Evolutionary conservation across 2,797 vertebrate genomes (phyloP).

Genomic region (Darevskia mixta): DNA sequence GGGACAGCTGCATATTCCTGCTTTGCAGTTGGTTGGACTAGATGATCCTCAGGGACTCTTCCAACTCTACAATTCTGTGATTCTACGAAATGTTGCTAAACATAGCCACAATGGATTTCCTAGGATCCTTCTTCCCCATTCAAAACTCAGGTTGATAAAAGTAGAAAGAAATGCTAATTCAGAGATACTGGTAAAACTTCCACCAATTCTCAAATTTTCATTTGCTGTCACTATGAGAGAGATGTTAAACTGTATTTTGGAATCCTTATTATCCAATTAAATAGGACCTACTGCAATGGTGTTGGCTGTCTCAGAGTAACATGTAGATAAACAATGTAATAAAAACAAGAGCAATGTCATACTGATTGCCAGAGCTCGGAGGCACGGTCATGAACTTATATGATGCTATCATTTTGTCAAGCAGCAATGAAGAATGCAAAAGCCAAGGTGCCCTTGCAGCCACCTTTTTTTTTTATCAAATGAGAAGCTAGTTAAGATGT

Average conservation of each 20-base stretch:
- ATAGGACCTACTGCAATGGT: not conserved
- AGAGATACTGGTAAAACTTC: not conserved
- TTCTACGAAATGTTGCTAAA: not conserved
- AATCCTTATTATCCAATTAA: not conserved
- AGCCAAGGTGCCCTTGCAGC: conserved; percentile 10
- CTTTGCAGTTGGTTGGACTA: no score
- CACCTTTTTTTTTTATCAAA: not conserved
- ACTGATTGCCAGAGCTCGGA: not conserved
- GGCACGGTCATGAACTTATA: not conserved
- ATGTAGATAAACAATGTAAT: not conserved
- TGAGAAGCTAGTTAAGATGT: not conserved
- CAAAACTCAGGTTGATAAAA: not conserved
- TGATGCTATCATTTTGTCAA: not conserved
- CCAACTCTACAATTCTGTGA: no score
- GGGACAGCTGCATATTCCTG: no score
- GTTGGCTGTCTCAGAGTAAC: not conserved
- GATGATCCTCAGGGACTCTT: no score
- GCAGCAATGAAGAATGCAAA: conserved; percentile 1
- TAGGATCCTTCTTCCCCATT: not conserved
- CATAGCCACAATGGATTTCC: not conserved
- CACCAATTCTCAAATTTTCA: not conserved
- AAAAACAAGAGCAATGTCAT: not conserved
- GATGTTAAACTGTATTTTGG: not conserved
- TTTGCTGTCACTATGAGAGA: not conserved
- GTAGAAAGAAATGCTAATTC: not conserved